A percentile compares a stretch with the other conserved stretches of the same genome.
phyloP scores from a whole-genome alignment of 92 coral and sea anemone species.

The Muricea muricata region DNA sequence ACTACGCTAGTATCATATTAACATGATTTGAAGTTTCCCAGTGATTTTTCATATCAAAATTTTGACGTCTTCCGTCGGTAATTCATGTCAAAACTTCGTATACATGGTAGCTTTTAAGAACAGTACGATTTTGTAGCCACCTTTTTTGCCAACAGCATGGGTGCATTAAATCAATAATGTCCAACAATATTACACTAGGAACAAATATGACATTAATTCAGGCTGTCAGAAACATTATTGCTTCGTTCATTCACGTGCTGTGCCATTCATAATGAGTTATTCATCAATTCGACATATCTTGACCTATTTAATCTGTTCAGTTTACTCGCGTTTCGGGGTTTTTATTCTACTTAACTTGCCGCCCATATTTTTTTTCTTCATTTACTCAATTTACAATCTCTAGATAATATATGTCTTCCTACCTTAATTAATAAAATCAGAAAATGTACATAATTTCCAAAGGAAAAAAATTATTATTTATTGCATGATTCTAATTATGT shows the following conservation, averaged over 20 bases:
- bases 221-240: not conserved
- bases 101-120: not conserved
- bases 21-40: too few species aligned
- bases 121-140: not conserved
- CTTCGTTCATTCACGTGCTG: too few species aligned
- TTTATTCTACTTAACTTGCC: not conserved
- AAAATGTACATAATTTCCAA: not conserved
- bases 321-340: not conserved
- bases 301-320: not conserved
- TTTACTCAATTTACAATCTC: not conserved
- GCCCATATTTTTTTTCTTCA: not conserved
- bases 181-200: not conserved
- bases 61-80: too few species aligned
- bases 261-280: too few species aligned
- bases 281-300: not conserved
- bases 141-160: not conserved
- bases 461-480: not conserved
- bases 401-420: not conserved
- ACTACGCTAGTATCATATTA: too few species aligned
- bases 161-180: not conserved
- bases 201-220: not conserved
- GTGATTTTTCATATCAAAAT: too few species aligned
- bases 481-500: not conserved
- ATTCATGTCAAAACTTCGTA: too few species aligned
- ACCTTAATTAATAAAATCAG: not conserved